Conservation (phyloP, 2,113 vertebrate genomes). For the Elaphurus davidianus region DNA sequence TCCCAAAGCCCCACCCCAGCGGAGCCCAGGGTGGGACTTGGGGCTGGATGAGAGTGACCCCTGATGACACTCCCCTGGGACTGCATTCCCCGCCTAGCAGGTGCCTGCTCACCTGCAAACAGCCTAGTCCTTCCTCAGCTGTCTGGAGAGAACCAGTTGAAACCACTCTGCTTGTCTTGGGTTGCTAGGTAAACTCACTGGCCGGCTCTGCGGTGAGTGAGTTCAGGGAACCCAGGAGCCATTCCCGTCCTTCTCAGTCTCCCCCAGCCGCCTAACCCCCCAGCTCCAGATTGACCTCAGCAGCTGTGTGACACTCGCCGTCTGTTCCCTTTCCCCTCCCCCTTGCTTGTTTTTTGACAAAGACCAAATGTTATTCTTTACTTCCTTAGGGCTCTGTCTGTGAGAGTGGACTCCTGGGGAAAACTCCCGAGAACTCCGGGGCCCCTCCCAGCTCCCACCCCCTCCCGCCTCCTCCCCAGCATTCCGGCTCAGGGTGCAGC, state of each 20-base stretch:
- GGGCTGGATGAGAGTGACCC: background rate
- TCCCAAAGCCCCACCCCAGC: constrained; percentile 7
- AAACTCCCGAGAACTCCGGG: constrained; percentile 42
- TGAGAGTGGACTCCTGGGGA: constrained; percentile 57
- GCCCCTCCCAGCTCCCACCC: constrained; percentile 32
- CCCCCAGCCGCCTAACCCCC: background rate
- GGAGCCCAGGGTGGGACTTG: background rate
- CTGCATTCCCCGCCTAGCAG: background rate
- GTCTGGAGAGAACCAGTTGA: background rate
- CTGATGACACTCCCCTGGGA: background rate
- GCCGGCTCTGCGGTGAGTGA: background rate
- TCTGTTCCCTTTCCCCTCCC: constrained; percentile 65
- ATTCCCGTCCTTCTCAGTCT: background rate
- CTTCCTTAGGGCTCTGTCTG: constrained; percentile 62
- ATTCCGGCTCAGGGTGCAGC: constrained; percentile 66
- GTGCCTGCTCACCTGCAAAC: constrained; percentile 11
- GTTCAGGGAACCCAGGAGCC: background rate
- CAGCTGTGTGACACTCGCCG: constrained; percentile 58
- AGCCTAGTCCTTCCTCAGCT: background rate
- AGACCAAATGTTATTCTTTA: constrained; percentile 75
- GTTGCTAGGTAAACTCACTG: background rate
- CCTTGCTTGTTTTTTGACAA: constrained; percentile 68
- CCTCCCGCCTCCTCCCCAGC: constrained; percentile 2
- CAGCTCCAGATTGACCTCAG: constrained; percentile 64
- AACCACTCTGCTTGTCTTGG: background rate